Conservation (phyloP, 2,888 invertebrate genomes). For the Cetonia aurata region DNA sequence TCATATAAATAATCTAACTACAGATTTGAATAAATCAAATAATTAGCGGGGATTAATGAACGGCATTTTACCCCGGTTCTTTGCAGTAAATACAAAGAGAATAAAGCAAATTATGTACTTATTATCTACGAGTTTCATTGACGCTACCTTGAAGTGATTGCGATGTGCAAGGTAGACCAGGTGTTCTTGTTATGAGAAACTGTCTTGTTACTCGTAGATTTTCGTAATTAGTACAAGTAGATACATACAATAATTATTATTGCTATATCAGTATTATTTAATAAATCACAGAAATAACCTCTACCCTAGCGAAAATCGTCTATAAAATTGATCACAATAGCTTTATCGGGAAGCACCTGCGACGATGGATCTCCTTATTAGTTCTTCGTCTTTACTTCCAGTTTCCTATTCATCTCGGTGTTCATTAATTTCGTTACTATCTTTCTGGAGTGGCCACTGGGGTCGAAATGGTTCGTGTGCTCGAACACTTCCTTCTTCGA, state of each 20-base stretch:
- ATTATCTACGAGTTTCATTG: constrained; percentile 30
- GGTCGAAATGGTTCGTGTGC: constrained; percentile 93
- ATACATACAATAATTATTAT: constrained; percentile 23
- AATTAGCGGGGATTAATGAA: constrained; percentile 12
- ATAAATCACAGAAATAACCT: constrained; percentile 46
- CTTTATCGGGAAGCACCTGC: constrained; percentile 26
- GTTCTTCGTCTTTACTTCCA: constrained; percentile 62
- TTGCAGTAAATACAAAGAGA: constrained; percentile 30
- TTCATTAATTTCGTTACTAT: constrained; percentile 87
- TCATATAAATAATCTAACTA: constrained; percentile 25
- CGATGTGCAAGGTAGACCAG: constrained; percentile 24
- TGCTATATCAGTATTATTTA: constrained; percentile 14
- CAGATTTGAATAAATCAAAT: constrained; percentile 36
- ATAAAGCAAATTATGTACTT: constrained; percentile 22
- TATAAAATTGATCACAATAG: constrained; percentile 39
- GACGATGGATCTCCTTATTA: constrained; percentile 33
- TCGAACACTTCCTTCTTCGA: constrained; percentile 89
- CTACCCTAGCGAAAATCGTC: constrained; percentile 47
- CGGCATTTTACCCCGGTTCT: not conserved
- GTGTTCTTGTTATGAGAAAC: constrained; percentile 6
- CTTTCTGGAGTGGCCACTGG: constrained; percentile 94
- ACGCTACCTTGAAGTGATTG: constrained; percentile 26
- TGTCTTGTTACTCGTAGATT: constrained; percentile 9
- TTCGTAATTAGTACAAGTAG: constrained; percentile 30
- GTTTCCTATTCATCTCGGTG: constrained; percentile 84